Evolutionary conservation across 2,888 invertebrate genomes (phyloP), one percentile per base, ranked within the genome.

Genomic region (Siphlonurus alternatus): DNA sequence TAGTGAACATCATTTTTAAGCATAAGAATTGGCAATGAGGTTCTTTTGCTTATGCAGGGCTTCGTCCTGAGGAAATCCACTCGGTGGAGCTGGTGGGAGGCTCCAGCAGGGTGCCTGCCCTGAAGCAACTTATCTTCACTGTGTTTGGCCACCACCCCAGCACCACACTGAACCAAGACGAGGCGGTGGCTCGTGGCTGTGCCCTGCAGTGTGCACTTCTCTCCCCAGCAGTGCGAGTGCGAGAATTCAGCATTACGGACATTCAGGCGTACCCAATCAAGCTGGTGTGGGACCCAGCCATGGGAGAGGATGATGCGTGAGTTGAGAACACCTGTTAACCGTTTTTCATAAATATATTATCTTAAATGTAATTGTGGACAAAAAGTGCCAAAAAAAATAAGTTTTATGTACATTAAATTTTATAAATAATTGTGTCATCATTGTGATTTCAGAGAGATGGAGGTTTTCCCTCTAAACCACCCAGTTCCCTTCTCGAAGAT

Each of bases 31-130:
- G 38, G 38, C 38, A 38, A 38, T 24, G 20, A 56, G 62, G 24
- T 61, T 2, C 15, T 54, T 38, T 61, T 63, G 59, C 64, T 59
- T 65, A 76, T 78, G 51, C 74, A 89, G 89, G 89, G 73, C 76
- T 96, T 66, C 80, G 85, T 66, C 74, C 85, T 63, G 90, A 91
- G 64, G 96, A 98, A 63, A 89, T 99, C 69, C 86, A 93, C 74
- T 86, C 94, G 0, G 93, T 99, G 25, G 99, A 99, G 78, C 84
- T 99, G 70, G 93, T 97, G 53, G 99, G 99, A 54, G 99, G 99
- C 10, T 91, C 93, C 1, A 89, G 90, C 63, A 85, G 99, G 70
- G 88, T 99, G 70, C 99, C 99, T 2, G 86, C 92, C 25, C 86
- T 99, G 63, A 97, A 97, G 76, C 81, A 82, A 66, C 77, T 95